Base-by-base conservation (phyloP, 2,888 invertebrate genomes). In the Dasypolia templi region DNA sequence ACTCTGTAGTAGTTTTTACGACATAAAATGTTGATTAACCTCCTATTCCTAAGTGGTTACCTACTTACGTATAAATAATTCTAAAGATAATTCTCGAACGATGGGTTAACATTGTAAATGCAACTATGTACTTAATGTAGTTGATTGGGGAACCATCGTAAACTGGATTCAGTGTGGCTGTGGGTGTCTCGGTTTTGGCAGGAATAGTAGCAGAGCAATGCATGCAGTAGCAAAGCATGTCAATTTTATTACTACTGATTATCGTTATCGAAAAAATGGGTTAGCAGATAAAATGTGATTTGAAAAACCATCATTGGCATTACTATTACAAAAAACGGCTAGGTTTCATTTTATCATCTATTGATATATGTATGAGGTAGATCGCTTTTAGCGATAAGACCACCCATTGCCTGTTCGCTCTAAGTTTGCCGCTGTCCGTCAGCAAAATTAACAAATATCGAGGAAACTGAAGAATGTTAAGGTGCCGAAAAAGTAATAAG, bases 71-170 rank as follows among this genome's bases (percentile, higher is more conserved):
- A 12, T 29, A 5, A 29, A 3, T 9, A 42, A 0, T 17, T 46
- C 14, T 29, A 14, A 12, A 71, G 77, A 85, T 77, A 26, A 62
- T 86, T 84, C 84, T 84, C 73, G 82, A 83, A 82, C 9, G 46
- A 64, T 64, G 39, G 22, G 32, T 70, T 61, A 59, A 66, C 26
- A 55, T 39, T 55, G 14, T 14, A 26, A 39, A 42, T 56, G 32
- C 26, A 42, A 58, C n/a, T 65, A 32, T 62, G 9, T 51, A n/a
- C n/a, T n/a, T n/a, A 46, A 77, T 51, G n/a, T 29, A 39, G 44
- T 11, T 51, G n/a, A 44, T 63, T 58, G 22, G n/a, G 2, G 17
- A 66, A 51, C 26, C 51, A 11, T 35, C 14, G 2, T 53, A 11
- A 32, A 32, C 46, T n/a, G 3, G 6, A 46, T 55, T 32, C 17